Base-by-base conservation (phyloP, 2,113 vertebrate genomes). In the Alligator mississippiensis region DNA sequence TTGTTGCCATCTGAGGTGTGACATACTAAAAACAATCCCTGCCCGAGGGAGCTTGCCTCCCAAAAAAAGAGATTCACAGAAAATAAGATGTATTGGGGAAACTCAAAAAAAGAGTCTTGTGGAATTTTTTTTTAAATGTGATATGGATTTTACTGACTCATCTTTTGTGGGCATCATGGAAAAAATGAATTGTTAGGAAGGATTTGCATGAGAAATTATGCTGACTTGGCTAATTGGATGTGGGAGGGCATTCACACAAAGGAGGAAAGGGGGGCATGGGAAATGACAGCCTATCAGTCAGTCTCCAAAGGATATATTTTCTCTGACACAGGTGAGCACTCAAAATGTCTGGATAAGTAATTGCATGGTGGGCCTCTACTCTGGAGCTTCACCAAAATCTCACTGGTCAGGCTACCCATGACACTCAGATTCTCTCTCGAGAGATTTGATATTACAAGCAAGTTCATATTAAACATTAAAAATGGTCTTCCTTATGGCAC, bases 51-150 rank as follows among this genome's bases (percentile, higher is more conserved):
- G 60, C 25, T 62, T 2, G 64, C 1, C 63, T 89, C 88, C 27
- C 28, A 75, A 10, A 78, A 88, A 91, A 68, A 81, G 81, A 64
- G 82, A 60, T 77, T 2, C 27, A 9, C 5, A 24, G 92, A 7
- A 0, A n/a, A 17, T 4, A 1, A n/a, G 75, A 85, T 60, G 66
- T 27, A 66, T 2, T 10, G 57, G 77, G 64, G 38, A 72, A 74
- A 34, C 30, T 85, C 2, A 1, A 74, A 75, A 79, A 1, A 55
- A 13, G 78, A 0, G 0, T 25, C 24, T 2, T 2, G 1, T 0
- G 2, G 59, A 60, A 25, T 13, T 19, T 59, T 13, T 19, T 59
- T 64, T 6, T 10, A 24, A 3, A 60, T 8, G 4, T 0, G n/a
- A 18, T 3, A 82, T 22, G 21, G n/a, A 16, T 80, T 3, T 4